Evolutionary conservation across 2,797 vertebrate genomes (phyloP), one percentile per base, ranked within the genome.

Genomic region (Chanos chanos): DNA sequence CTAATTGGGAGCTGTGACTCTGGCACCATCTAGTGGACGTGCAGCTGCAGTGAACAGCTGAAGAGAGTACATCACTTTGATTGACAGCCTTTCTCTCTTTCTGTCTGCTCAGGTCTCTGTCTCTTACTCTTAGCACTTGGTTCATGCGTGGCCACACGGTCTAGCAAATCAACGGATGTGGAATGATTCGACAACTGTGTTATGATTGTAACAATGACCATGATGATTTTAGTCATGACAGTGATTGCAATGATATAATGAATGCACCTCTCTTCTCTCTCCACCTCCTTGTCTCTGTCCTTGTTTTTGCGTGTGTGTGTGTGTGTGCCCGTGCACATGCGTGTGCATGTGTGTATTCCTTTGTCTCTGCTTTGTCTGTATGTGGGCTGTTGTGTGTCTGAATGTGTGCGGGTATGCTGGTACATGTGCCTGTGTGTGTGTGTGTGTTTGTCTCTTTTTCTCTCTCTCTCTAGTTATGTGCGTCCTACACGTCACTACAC

Each of bases 401-500:
- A 41, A n/a, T n/a, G n/a, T n/a, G n/a, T n/a, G n/a, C n/a, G n/a
- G n/a, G 34, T 22, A 31, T 45, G 25, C 54, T 41, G 12, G 15
- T 71, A 53, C 22, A 7, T 39, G 15, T 1, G 9, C 45, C 43
- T 61, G 31, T 50, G 15, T 28, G 5, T 13, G 18, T 56, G 12
- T 51, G 43, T 41, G n/a, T n/a, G n/a, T n/a, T n/a, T n/a, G n/a
- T 1, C 21, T 52, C 85, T 82, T 83, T 75, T 34, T 63, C 68
- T 56, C 85, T 77, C 74, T 89, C 75, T 87, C 83, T 64, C 57
- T 89, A 98, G 96, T 86, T 87, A 91, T 72, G 79, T 91, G 82
- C 95, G 91, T 86, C 94, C 94, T 47, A 90, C 93, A 56, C 90
- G 93, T 78, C 95, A 97, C 89, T 98, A 98, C 87, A 96, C 93